phyloP scores from a whole-genome alignment of 2,113 vertebrate species.

The Notarius quadriscutis region DNA sequence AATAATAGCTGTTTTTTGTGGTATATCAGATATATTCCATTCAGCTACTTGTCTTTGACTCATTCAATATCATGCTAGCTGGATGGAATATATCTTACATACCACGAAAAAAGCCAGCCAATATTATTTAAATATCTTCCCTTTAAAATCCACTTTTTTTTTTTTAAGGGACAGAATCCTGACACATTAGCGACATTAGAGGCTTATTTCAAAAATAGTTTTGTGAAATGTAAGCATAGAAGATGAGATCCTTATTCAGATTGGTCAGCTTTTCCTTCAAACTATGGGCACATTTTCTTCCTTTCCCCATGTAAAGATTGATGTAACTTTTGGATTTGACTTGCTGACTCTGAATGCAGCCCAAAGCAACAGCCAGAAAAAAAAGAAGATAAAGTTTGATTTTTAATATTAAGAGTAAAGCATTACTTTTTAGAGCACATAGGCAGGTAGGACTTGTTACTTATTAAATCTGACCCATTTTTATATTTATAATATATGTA shows the following conservation, averaged over 20 bases:
- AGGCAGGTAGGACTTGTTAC: background rate
- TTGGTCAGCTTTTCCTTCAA: background rate
- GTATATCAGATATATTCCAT: no score
- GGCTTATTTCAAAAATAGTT: background rate
- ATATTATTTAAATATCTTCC: background rate
- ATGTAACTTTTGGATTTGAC: background rate
- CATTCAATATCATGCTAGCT: no score
- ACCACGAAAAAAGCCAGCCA: no score
- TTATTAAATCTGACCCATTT: background rate
- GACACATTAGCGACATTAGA: background rate
- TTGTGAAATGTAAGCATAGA: background rate
- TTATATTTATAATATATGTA: background rate
- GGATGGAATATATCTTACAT: no score
- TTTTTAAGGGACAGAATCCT: background rate
- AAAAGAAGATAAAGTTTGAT: background rate
- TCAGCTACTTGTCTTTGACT: no score
- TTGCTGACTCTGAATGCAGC: background rate
- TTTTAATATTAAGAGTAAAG: background rate
- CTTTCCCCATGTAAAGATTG: background rate
- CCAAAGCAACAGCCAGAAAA: background rate
- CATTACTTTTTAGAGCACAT: background rate
- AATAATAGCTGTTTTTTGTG: no score
- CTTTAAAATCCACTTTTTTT: background rate
- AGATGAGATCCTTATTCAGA: background rate
- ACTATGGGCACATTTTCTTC: background rate